phyloP scores from a whole-genome alignment of 2,113 vertebrate genomes.

The Sylvilagus bachmani region DNA sequence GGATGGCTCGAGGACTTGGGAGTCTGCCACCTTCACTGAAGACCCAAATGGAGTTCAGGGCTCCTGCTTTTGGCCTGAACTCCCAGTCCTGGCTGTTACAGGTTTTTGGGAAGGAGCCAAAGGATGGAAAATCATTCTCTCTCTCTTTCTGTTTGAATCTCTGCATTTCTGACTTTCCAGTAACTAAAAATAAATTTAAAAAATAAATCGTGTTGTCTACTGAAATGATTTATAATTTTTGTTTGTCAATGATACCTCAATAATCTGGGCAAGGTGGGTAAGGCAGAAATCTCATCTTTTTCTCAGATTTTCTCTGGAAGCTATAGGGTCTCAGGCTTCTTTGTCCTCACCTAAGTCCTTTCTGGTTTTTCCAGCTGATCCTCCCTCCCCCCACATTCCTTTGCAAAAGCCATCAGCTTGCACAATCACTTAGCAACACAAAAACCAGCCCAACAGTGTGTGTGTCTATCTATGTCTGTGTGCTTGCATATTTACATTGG shows the following conservation, averaged over 20 bases:
- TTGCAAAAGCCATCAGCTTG: neutral
- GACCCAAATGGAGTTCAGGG: no score
- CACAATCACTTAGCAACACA: neutral
- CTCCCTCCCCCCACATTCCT: neutral
- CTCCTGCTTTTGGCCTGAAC: no score
- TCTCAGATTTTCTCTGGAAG: neutral
- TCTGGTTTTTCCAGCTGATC: neutral
- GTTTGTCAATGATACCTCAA: neutral
- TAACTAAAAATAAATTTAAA: no score
- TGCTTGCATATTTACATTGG: no score
- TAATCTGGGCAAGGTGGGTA: neutral
- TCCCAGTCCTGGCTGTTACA: no score
- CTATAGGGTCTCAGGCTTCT: neutral
- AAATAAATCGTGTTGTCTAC: neutral
- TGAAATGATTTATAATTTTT: neutral
- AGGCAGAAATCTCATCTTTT: neutral
- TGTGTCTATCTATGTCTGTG: neutral
- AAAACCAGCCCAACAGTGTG: neutral
- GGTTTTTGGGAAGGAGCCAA: no score
- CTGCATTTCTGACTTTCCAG: no score
- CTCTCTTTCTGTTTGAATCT: no score
- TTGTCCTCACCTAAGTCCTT: neutral
- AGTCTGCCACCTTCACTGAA: no score
- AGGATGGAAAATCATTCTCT: no score
- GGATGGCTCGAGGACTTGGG: no score